phyloP scores from a whole-genome alignment of 2,888 invertebrate genomes.

The Busseola fusca region DNA sequence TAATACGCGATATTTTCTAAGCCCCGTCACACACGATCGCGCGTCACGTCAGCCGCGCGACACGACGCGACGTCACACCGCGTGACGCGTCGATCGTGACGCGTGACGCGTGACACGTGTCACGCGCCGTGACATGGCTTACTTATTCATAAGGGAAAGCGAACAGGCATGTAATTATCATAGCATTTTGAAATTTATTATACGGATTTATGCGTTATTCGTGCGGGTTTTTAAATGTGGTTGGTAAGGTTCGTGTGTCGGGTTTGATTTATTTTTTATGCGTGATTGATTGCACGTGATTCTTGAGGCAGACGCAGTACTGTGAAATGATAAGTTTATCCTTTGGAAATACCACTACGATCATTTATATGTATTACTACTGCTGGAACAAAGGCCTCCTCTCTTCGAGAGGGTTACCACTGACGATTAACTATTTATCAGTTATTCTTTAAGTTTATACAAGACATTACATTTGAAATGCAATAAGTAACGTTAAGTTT shows the following conservation, averaged over 20 bases:
- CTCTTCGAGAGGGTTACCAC: neutral
- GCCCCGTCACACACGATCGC: constrained; percentile 62
- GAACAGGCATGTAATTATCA: constrained; percentile 67
- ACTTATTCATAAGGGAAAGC: constrained; percentile 70
- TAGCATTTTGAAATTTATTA: constrained; percentile 66
- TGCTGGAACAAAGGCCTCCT: neutral
- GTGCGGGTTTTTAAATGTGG: constrained; percentile 50
- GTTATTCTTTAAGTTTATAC: neutral
- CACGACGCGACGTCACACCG: constrained; percentile 64
- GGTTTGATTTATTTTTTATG: constrained; percentile 35
- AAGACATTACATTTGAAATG: neutral
- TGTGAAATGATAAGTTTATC: neutral
- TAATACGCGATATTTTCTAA: constrained; percentile 62
- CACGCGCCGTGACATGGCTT: constrained; percentile 65
- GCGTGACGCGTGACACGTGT: constrained; percentile 63
- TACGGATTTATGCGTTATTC: constrained; percentile 58
- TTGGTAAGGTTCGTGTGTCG: constrained; percentile 39
- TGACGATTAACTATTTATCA: too few species aligned
- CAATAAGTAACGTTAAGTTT: neutral
- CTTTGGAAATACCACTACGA: neutral
- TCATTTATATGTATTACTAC: too few species aligned
- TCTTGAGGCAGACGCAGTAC: neutral
- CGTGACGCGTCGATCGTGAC: constrained; percentile 67
- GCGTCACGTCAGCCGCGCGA: constrained; percentile 63
- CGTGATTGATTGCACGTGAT: constrained; percentile 28